These are phyloP conservation scores for Orchestes rusci DNA, from an alignment of 2,888 invertebrate species.

Conservation along the genomic window DNA sequence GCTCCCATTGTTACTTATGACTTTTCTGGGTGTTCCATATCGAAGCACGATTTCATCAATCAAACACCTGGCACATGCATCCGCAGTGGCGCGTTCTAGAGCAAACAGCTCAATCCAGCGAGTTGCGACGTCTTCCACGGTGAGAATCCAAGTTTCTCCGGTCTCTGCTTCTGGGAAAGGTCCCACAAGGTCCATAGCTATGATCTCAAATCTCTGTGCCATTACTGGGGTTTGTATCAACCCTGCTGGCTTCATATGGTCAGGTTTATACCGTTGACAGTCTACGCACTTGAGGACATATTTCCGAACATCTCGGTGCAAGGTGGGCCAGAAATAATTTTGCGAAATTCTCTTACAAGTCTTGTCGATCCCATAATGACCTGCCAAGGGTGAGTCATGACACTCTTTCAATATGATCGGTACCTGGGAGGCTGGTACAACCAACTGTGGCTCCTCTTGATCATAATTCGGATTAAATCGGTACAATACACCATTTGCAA, in stretches of 20 bases:
- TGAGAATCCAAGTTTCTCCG: too few relatives aligned
- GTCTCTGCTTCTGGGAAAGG: too few relatives aligned
- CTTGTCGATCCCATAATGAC: too few relatives aligned
- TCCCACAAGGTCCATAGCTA: too few relatives aligned
- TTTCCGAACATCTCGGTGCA: slow-evolving; percentile 14
- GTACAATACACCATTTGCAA: too few relatives aligned
- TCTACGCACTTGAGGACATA: slow-evolving; percentile 28
- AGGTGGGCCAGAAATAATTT: too few relatives aligned
- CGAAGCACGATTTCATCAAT: slow-evolving; percentile 31
- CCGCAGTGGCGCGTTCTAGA: slow-evolving; percentile 15
- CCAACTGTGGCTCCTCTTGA: slow-evolving; percentile 31
- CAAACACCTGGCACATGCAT: slow-evolving; percentile 26
- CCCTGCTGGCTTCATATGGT: too few relatives aligned
- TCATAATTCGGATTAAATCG: too few relatives aligned
- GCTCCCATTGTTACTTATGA: too few relatives aligned
- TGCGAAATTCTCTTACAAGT: too few relatives aligned
- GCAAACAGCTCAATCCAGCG: slow-evolving; percentile 28
- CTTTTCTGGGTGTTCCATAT: slow-evolving; percentile 37
- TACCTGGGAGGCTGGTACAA: slow-evolving; percentile 17
- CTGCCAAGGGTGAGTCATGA: too few relatives aligned
- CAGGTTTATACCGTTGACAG: slow-evolving; percentile 32
- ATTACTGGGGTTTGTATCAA: slow-evolving; percentile 29
- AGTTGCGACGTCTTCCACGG: slow-evolving; percentile 18
- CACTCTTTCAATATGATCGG: slow-evolving; percentile 1
- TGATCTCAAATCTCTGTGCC: too few relatives aligned